These are phyloP conservation scores for Melopsittacus undulatus DNA, from an alignment of 2,797 vertebrate species.

Conservation along the genomic window DNA sequence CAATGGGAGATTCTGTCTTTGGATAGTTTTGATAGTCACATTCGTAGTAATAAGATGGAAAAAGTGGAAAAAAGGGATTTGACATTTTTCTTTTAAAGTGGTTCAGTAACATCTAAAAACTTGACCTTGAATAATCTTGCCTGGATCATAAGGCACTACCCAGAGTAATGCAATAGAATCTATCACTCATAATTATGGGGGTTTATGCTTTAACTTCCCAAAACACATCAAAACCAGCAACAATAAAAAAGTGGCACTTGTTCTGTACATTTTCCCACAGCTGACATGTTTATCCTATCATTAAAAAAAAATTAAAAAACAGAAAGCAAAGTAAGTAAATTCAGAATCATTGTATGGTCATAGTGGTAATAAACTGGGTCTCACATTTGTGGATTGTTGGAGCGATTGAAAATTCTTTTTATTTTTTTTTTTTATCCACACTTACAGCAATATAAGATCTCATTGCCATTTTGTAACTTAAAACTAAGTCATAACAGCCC, in stretches of 20 bases:
- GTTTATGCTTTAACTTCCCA: background rate
- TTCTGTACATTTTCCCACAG: background rate
- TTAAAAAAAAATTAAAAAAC: background rate
- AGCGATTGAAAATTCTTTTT: fast-evolving
- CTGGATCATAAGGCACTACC: background rate
- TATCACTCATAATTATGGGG: background rate
- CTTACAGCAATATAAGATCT: background rate
- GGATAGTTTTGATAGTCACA: background rate
- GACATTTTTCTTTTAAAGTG: background rate
- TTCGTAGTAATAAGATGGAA: background rate
- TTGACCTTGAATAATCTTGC: background rate
- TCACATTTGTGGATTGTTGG: background rate
- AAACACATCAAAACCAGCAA: background rate
- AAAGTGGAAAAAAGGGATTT: background rate
- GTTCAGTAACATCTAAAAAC: background rate
- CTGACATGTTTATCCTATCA: background rate
- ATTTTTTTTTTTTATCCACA: background rate
- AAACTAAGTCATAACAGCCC: background rate
- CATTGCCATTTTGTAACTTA: constrained; percentile 49
- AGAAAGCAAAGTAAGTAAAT: background rate
- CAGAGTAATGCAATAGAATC: background rate
- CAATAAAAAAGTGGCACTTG: background rate
- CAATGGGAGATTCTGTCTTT: background rate
- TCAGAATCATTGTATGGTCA: background rate
- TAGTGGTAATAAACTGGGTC: background rate